Conservation (phyloP, 1,140 invertebrate species). For the Dreissena polymorpha region DNA sequence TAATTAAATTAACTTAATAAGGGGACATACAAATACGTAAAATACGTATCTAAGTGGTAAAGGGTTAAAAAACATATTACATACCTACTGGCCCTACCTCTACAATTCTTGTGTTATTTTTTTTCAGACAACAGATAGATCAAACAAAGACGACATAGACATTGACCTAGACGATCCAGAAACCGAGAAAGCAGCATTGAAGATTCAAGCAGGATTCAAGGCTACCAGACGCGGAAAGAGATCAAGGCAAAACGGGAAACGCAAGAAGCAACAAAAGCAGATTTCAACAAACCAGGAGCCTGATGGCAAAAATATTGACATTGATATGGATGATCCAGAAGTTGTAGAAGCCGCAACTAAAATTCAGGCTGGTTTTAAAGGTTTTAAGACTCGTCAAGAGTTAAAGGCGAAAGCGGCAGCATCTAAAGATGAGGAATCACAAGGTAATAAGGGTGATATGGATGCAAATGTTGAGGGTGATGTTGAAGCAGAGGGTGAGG, state of each 20-base stretch:
- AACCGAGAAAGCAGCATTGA: slow-evolving; percentile 62
- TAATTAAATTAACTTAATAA: too few relatives aligned
- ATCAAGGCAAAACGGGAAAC: slow-evolving; percentile 56
- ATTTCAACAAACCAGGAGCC: slow-evolving; percentile 44
- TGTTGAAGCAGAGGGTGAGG: not conserved
- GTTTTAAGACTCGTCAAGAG: slow-evolving; percentile 58
- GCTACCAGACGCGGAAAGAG: slow-evolving; percentile 68
- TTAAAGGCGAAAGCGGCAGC: slow-evolving; percentile 44
- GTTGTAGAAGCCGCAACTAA: slow-evolving; percentile 67
- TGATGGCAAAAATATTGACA: slow-evolving; percentile 44
- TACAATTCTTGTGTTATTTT: too few relatives aligned
- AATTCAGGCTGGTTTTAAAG: slow-evolving; percentile 72
- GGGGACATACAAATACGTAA: too few relatives aligned
- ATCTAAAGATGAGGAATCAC: slow-evolving; percentile 18
- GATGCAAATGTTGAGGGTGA: slow-evolving; percentile 49
- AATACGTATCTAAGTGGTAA: too few relatives aligned
- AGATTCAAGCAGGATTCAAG: slow-evolving; percentile 72
- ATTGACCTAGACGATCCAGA: slow-evolving; percentile 83
- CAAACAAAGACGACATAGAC: slow-evolving; percentile 61
- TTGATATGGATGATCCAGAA: slow-evolving; percentile 61
- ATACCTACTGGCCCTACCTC: too few relatives aligned
- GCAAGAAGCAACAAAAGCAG: slow-evolving; percentile 1
- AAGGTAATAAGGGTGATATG: slow-evolving; percentile 58
- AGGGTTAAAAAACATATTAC: too few relatives aligned
- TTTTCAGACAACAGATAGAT: slow-evolving; percentile 4